Conservation (phyloP, 2,797 vertebrate genomes). For the Ctenopoma multispine region DNA sequence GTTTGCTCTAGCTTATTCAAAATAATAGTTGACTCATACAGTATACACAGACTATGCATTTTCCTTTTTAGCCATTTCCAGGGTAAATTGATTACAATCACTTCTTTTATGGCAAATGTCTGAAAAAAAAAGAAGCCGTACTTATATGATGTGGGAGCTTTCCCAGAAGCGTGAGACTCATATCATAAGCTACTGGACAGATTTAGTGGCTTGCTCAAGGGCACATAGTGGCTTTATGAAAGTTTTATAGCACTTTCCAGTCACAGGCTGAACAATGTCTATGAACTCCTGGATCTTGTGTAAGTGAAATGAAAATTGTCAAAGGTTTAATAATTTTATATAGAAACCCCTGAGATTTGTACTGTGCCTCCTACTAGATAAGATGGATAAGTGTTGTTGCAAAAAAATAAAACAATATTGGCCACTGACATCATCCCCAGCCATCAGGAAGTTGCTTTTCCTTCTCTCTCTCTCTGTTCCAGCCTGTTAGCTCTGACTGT, state of each 20-base stretch:
- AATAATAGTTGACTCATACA: not conserved
- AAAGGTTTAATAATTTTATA: conserved; percentile 54
- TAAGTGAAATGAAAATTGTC: conserved; percentile 39
- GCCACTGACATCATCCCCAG: conserved; percentile 76
- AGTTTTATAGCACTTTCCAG: conserved; percentile 23
- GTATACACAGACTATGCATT: not conserved
- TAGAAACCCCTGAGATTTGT: conserved; percentile 29
- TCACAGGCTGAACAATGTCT: conserved; percentile 19
- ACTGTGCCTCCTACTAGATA: conserved; percentile 30
- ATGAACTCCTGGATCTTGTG: conserved; percentile 18
- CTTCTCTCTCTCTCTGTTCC: conserved; percentile 42
- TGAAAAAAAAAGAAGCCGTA: not conserved
- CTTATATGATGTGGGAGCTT: not conserved
- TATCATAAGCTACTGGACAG: conserved; percentile 1
- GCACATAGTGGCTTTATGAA: not conserved
- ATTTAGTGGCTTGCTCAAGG: conserved; percentile 36
- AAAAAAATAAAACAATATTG: conserved; percentile 51
- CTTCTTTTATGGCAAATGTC: not conserved
- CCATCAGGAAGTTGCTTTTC: conserved; percentile 70
- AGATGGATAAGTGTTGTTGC: conserved; percentile 61
- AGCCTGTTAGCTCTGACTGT: conserved; percentile 60
- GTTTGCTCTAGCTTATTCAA: conserved; percentile 12
- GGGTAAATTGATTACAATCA: conserved; percentile 9
- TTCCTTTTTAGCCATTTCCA: not conserved
- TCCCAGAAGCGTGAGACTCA: not conserved